These are phyloP conservation scores for Eucidaris tribuloides DNA, from an alignment of 35 echinoderm and acorn worm genomes.

Conservation along the genomic window DNA sequence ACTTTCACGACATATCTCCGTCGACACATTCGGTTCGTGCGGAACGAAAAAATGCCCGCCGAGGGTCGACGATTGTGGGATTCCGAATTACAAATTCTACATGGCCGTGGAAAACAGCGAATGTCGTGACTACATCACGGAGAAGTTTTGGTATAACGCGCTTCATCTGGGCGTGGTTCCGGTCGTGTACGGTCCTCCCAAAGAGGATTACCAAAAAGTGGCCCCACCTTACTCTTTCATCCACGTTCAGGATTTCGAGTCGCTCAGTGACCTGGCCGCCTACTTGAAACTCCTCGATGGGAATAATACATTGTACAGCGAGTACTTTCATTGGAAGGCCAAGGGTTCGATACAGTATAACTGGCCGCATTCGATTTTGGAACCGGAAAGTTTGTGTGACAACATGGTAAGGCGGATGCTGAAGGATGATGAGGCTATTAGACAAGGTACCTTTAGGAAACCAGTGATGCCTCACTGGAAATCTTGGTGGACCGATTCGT, in stretches of 20 bases:
- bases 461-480: too few relatives aligned
- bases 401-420: too few relatives aligned
- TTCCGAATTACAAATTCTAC: constrained; percentile 60
- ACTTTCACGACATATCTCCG: constrained; percentile 10
- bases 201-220: constrained; percentile 35
- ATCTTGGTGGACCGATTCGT: too few relatives aligned
- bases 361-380: constrained; percentile 51
- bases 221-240: constrained; percentile 76
- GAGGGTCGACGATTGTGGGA: constrained; percentile 19
- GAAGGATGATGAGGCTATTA: too few relatives aligned
- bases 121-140: constrained; percentile 78
- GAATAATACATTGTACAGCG: constrained; percentile 57
- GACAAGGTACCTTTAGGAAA: too few relatives aligned
- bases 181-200: constrained; percentile 56
- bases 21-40: constrained; percentile 62
- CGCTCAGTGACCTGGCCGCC: constrained; percentile 19
- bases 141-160: constrained; percentile 66
- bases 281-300: constrained; percentile 52
- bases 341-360: constrained; percentile 28
- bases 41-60: constrained; percentile 41
- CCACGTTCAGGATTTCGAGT: constrained; percentile 55
- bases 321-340: constrained; percentile 67
- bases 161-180: constrained; percentile 47
- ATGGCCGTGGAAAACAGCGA: constrained; percentile 59
- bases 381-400: too few relatives aligned